Percentiles rank a stretch among this genome's conserved stretches.
Conservation (phyloP, 1,140 invertebrate genomes). For the Drosophila malerkotliana region DNA sequence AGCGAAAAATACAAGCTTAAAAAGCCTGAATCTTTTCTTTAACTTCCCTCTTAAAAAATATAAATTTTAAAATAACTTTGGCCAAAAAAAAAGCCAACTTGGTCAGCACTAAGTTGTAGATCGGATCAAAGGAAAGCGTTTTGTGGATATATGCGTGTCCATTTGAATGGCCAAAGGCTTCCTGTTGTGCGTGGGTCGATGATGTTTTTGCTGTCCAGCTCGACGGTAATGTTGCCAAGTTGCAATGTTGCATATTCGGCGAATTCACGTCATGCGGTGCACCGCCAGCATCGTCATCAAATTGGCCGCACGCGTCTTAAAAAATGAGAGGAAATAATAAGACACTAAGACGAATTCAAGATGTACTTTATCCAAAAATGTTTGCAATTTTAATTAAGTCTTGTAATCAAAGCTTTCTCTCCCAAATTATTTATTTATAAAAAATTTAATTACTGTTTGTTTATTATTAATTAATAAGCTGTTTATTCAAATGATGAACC, state of each 20-base stretch:
- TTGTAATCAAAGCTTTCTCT: too few relatives aligned
- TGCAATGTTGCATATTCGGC: constrained; percentile 30
- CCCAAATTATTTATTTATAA: not conserved
- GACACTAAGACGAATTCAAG: constrained; percentile 13
- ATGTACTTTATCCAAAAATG: constrained; percentile 17
- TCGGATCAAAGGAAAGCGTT: constrained; percentile 14
- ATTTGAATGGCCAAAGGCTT: constrained; percentile 62
- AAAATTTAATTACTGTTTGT: not conserved
- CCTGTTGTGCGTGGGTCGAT: constrained; percentile 72
- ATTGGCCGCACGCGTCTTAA: constrained; percentile 68
- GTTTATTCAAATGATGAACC: not conserved
- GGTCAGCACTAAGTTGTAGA: not conserved
- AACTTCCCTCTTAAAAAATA: too few relatives aligned
- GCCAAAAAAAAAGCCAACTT: not conserved
- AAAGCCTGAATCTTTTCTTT: not conserved
- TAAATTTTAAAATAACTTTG: not conserved
- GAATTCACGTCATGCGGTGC: constrained; percentile 23
- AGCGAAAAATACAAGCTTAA: not conserved
- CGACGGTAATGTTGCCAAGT: constrained; percentile 26
- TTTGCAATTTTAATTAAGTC: not conserved
- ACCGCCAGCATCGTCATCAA: constrained; percentile 43
- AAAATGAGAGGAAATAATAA: constrained; percentile 15
- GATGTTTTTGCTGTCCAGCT: constrained; percentile 43
- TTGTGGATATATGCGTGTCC: constrained; percentile 38
- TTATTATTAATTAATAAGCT: not conserved